A percentile compares a stretch with the other conserved stretches of the same genome.
phyloP scores from a whole-genome alignment of 1,140 invertebrate species.

The Pollicipes pollicipes region DNA sequence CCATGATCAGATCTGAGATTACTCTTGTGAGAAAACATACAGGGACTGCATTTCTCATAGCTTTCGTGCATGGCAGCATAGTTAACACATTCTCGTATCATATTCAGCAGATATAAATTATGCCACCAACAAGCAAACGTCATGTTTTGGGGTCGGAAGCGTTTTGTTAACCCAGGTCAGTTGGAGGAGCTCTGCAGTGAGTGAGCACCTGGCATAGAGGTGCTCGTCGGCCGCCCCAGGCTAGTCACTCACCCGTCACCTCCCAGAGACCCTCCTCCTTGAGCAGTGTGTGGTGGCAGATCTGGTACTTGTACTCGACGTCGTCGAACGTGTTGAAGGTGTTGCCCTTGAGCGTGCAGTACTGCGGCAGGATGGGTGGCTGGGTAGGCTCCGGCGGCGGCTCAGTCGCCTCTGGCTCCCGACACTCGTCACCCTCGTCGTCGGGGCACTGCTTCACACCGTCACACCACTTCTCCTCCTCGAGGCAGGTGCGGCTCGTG shows the following conservation, averaged over 20 bases:
- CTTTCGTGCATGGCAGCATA: no score
- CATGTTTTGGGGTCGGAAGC: no score
- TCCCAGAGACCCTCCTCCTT: slow-evolving; percentile 34
- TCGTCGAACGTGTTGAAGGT: slow-evolving; percentile 61
- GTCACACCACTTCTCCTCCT: slow-evolving; percentile 53
- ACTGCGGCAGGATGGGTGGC: slow-evolving; percentile 36
- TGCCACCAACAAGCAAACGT: no score
- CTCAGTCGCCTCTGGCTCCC: slow-evolving; percentile 13
- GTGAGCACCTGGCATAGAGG: no score
- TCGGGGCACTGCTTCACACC: slow-evolving; percentile 63
- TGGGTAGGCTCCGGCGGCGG: slow-evolving; percentile 28
- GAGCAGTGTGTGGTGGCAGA: slow-evolving; percentile 57
- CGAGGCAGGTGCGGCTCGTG: slow-evolving; percentile 52
- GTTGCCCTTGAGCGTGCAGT: slow-evolving; percentile 51
- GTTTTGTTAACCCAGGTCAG: no score
- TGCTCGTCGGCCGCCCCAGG: no score
- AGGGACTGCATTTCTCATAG: no score
- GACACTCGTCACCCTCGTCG: slow-evolving; percentile 43
- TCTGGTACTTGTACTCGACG: slow-evolving; percentile 51
- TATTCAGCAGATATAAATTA: no score
- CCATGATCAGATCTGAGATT: no score
- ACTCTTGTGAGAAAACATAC: no score
- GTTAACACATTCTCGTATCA: no score
- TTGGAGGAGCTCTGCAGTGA: no score
- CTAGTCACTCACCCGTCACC: background rate